phyloP scores from a whole-genome alignment of 2,113 vertebrate genomes.

The Datnioides undecimradiatus region DNA sequence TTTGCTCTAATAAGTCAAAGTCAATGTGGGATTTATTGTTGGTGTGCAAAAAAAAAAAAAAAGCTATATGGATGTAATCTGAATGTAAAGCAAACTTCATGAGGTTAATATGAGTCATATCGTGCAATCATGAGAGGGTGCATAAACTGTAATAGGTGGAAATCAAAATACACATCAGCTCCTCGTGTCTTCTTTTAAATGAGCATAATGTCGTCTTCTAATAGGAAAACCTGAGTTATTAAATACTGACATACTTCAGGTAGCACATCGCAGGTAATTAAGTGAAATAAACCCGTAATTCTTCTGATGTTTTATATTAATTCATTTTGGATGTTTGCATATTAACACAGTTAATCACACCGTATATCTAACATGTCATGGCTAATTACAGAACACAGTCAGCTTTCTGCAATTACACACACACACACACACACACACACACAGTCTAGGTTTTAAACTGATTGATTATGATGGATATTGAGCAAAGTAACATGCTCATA shows the following conservation, averaged over 20 bases:
- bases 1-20: slow-evolving; percentile 79
- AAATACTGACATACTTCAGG: slow-evolving; percentile 37
- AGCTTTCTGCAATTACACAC: slow-evolving; percentile 41
- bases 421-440: slow-evolving; percentile 23
- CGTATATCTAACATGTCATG: slow-evolving; percentile 77
- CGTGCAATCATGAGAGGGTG: neutral
- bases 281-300: slow-evolving; percentile 67
- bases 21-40: slow-evolving; percentile 72
- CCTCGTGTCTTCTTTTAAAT: neutral
- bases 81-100: slow-evolving; percentile 24
- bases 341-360: slow-evolving; percentile 81
- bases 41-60: slow-evolving; percentile 33
- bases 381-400: slow-evolving; percentile 77
- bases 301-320: slow-evolving; percentile 76
- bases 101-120: slow-evolving; percentile 17
- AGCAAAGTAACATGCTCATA: neutral
- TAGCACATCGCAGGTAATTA: slow-evolving; percentile 47
- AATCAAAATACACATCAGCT: slow-evolving; percentile 18
- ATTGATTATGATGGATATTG: slow-evolving; percentile 39
- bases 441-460: slow-evolving; percentile 24
- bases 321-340: slow-evolving; percentile 82
- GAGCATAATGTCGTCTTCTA: slow-evolving; percentile 15
- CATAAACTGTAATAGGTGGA: neutral
- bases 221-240: slow-evolving; percentile 27
- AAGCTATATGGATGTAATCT: slow-evolving; percentile 4